A percentile compares a stretch with the other conserved stretches of the same genome.
Evolutionary conservation across 2,888 invertebrate genomes (phyloP).

Genomic region (Pollenia labialis): DNA sequence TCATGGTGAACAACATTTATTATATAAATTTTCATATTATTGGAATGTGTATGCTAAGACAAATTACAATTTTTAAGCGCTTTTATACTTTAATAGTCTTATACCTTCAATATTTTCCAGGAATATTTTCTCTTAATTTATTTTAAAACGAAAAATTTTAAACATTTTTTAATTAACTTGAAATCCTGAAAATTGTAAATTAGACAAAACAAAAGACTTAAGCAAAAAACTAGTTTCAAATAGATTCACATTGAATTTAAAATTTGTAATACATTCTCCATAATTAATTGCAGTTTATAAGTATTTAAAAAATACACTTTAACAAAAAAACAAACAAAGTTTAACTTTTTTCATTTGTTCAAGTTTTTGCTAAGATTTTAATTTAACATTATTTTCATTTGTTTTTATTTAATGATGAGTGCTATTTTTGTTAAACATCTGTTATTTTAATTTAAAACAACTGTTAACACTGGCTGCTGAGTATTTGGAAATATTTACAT

Average conservation of each 20-base stretch:
- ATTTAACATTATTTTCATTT: background rate
- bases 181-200: background rate
- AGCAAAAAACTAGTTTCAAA: conserved; percentile 5
- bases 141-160: too few species aligned
- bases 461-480: background rate
- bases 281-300: too few species aligned
- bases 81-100: too few species aligned
- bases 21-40: too few species aligned
- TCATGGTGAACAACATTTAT: too few species aligned
- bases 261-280: too few species aligned
- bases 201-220: background rate
- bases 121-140: too few species aligned
- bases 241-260: background rate
- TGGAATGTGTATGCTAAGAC: too few species aligned
- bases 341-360: conserved; percentile 26
- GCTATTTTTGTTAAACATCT: conserved; percentile 24
- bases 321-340: conserved; percentile 21
- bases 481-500: conserved; percentile 30
- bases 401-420: conserved; percentile 1
- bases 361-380: background rate
- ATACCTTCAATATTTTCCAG: too few species aligned
- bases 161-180: too few species aligned
- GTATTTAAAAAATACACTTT: too few species aligned
- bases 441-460: conserved; percentile 28
- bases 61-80: too few species aligned